These are phyloP conservation scores for Avahi laniger DNA, from an alignment of 2,797 vertebrate species.

Conservation along the genomic window DNA sequence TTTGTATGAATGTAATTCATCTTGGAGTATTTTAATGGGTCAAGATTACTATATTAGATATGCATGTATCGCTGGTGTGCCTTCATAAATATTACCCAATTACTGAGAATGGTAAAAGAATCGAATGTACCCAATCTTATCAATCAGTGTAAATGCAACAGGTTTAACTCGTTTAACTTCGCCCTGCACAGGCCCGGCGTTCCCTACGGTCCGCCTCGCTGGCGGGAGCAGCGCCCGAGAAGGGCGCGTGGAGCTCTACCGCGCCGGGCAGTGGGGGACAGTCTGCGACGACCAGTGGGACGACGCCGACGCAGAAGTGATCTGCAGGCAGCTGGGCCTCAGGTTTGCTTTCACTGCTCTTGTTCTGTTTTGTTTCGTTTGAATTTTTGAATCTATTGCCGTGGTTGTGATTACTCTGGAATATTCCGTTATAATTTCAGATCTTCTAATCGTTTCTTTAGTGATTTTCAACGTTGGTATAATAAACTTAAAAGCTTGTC, in stretches of 20 bases:
- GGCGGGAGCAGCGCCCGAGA: slow-evolving; percentile 87
- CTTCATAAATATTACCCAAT: background rate
- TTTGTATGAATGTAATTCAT: background rate
- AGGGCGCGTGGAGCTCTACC: slow-evolving; percentile 95
- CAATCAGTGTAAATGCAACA: rapidly evolving
- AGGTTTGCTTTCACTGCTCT: slow-evolving; percentile 85
- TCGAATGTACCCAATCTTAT: background rate
- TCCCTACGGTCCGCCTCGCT: slow-evolving; percentile 88
- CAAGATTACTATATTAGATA: background rate
- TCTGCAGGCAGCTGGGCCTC: slow-evolving; percentile 96
- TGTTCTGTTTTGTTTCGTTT: background rate
- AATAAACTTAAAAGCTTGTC: background rate
- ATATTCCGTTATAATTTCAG: background rate
- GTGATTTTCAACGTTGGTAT: background rate
- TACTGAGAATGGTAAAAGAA: background rate
- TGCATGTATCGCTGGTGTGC: rapidly evolving
- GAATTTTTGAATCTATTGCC: background rate
- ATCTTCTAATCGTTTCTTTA: background rate
- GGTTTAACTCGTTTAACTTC: background rate
- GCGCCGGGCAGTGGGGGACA: slow-evolving; percentile 95
- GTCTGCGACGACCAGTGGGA: slow-evolving; percentile 98
- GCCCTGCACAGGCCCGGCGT: slow-evolving; percentile 63
- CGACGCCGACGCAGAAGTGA: slow-evolving; percentile 94
- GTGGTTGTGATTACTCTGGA: background rate
- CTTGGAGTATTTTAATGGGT: background rate